Base-by-base conservation (phyloP, 37 sponge, comb jelly and placozoan genomes). In the Spongia lamella region DNA sequence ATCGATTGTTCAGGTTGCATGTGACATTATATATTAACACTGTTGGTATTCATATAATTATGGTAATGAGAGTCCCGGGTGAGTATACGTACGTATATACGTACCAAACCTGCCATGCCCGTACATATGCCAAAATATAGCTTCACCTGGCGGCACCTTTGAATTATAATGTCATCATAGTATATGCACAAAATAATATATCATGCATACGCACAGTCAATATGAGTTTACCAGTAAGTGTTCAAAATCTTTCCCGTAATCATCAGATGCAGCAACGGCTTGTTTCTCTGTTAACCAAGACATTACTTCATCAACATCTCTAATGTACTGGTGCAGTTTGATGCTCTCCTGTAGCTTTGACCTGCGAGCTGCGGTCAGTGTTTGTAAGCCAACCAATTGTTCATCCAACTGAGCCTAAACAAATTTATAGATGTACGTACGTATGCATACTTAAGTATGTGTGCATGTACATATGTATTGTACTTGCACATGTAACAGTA, bases 211-310 rank as follows among this genome's bases (percentile, higher is more conserved):
- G 1, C 32, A 11, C 21, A n/a, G 11, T 11, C 61, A 59, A 17
- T 66, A 66, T 35, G 21, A 31, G 27, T 61, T 80, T 56, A 90
- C 85, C 82, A 84, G 66, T 32, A 93, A 74, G 57, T 95, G 92
- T 19, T 95, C 92, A 47, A 88, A 88, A 61, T 95, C 92, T 51
- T 90, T 95, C 37, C 96, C 96, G 37, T 85, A 95, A 26, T 95
- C 96, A 55, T 90, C 77, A 27, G 92, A 88, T 0, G 81, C 79
- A 15, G 96, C 96, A 0, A 68, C 38, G 17, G 33, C 36, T 63
- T 88, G 79, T 40, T 91, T 90, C 53, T 95, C 89, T 7, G 29
- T 58, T 30, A 95, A 56, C 96, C 96, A 95, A 2, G 89, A 79
- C n/a, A 85, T 33, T 14, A 88, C 81, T 34, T 95, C 96, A 62